Evolutionary conservation across 2,113 vertebrate genomes (phyloP).

Genomic region (Balaeniceps rex): DNA sequence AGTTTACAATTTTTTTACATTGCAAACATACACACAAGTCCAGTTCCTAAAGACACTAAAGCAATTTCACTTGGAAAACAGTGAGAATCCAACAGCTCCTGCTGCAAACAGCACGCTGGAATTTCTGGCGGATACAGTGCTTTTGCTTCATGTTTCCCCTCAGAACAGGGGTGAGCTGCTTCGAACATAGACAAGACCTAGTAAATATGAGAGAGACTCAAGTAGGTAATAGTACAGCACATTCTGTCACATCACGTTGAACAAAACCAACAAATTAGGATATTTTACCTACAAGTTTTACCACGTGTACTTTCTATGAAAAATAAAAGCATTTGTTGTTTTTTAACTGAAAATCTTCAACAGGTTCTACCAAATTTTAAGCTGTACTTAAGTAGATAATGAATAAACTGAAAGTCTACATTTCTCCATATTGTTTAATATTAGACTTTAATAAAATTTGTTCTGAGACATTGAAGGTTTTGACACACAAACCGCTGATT

Average conservation of each 20-base stretch:
- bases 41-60: background rate
- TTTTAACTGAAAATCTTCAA: background rate
- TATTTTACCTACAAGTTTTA: background rate
- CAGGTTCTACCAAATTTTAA: background rate
- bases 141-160: background rate
- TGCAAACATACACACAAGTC: background rate
- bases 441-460: background rate
- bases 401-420: background rate
- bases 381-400: background rate
- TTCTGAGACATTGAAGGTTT: background rate
- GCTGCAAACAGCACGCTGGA: background rate
- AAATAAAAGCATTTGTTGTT: background rate
- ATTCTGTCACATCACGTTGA: background rate
- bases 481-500: background rate
- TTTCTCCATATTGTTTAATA: background rate
- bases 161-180: background rate
- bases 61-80: background rate
- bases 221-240: background rate
- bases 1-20: background rate
- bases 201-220: background rate
- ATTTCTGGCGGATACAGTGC: background rate
- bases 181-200: background rate
- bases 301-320: background rate
- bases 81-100: background rate
- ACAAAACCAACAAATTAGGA: background rate